Evolutionary conservation across 2,113 vertebrate species (phyloP), one percentile per base, ranked within the genome.

Genomic region (Gobiocypris rarus): DNA sequence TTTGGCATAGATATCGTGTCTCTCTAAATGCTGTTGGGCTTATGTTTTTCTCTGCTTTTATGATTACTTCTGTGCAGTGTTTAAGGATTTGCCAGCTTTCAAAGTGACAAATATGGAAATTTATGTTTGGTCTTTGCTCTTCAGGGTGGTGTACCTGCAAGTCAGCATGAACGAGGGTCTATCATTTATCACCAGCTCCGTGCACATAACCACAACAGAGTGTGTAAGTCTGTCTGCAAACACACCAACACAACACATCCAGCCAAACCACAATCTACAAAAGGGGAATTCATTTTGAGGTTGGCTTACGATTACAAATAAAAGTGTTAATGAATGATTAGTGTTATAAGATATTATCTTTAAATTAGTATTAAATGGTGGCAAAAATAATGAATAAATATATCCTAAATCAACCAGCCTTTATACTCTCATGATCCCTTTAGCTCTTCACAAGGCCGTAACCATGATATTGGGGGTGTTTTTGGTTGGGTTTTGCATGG

Each of bases 141-240:
- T 90, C 88, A 97, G 96, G 94, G 95, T 96, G 90, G 95, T 97
- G 89, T 97, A 96, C 90, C 95, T 97, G 26, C 95, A 97, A 91
- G 96, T 97, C 89, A 98, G 96, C 93, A 96, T 98, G 96, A 97
- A 97, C 61, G 94, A 94, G 0, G 97, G 97, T 19, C 89, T 95
- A 88, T 96, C 95, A 0, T 98, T 97, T 92, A 94, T 97, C 92
- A 96, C 95, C 92, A 97, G 95, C 90, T 95, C 96, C 26, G 94
- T 97, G 80, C 96, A 93, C 93, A 95, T 98, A 91, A 97, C 94
- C 87, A 97, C 95, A 88, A 96, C 92, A 13, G 92, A 95, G 34
- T 98, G 96, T 94, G 96, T 97, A 92, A 97, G 95, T 96, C 88
- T 34, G 17, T 48, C 63, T 86, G 24, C 50, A 79, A 69, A 59